Evolutionary conservation across 2,888 invertebrate genomes (phyloP).

Genomic region (Sipha maydis): DNA sequence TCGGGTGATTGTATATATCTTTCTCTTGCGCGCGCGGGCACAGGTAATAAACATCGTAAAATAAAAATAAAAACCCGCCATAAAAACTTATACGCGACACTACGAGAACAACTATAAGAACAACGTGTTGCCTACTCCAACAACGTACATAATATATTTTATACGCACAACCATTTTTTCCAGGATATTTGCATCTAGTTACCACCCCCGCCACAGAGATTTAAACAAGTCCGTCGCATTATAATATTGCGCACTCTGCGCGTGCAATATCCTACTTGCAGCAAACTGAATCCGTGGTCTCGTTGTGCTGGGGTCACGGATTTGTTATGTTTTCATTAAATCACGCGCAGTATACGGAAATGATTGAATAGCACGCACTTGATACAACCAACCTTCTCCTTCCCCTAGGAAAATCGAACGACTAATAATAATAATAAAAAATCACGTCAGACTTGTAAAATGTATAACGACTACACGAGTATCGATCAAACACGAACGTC

Average conservation of each 20-base stretch:
- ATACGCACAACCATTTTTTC: too few relatives aligned
- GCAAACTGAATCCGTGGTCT: too few relatives aligned
- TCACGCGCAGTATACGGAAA: neutral
- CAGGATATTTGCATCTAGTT: too few relatives aligned
- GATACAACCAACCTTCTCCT: neutral
- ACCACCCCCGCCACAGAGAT: too few relatives aligned
- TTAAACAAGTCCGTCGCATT: too few relatives aligned
- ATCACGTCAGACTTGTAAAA: neutral
- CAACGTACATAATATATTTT: too few relatives aligned
- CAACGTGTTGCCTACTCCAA: too few relatives aligned
- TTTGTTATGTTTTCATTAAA: neutral
- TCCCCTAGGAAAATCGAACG: neutral
- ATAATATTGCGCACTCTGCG: neutral
- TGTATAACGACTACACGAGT: neutral
- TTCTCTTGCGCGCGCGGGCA: conserved; percentile 4
- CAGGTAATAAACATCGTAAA: conserved; percentile 37
- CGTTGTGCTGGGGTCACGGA: neutral
- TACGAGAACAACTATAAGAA: too few relatives aligned
- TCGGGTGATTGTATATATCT: conserved; percentile 40
- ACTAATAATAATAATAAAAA: neutral
- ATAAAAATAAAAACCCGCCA: conserved; percentile 46
- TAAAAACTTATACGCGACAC: conserved; percentile 13
- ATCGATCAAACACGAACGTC: neutral
- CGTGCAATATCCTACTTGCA: too few relatives aligned
- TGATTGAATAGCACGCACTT: neutral